These are phyloP conservation scores for Bubo bubo DNA, from an alignment of 2,113 vertebrate species.

Conservation along the genomic window DNA sequence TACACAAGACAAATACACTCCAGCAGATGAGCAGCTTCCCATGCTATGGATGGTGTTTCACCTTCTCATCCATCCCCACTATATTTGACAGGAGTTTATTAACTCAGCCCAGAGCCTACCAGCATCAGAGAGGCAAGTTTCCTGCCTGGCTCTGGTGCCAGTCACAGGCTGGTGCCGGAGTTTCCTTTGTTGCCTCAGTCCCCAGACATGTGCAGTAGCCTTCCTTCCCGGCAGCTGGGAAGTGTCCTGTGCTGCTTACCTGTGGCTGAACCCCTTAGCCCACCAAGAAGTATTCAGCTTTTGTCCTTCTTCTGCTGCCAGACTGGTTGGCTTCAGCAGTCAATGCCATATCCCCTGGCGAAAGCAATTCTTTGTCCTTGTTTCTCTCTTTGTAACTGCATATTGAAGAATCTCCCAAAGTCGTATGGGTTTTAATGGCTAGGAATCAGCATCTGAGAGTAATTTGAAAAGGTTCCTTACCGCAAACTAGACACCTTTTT, in stretches of 20 bases:
- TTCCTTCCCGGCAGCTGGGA: not conserved
- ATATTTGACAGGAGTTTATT: not conserved
- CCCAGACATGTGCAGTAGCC: accelerated
- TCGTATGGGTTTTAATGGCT: not conserved
- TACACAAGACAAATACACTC: not conserved
- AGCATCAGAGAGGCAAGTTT: not conserved
- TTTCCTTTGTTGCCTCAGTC: not conserved
- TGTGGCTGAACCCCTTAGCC: not conserved
- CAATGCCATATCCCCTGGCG: not conserved
- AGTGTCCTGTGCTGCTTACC: not conserved
- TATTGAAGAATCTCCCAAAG: not conserved
- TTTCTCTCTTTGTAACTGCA: not conserved
- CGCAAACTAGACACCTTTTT: accelerated
- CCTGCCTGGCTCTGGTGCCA: not conserved
- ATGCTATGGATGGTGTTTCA: not conserved
- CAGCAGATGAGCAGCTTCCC: not conserved
- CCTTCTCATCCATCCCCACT: not conserved
- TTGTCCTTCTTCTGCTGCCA: not conserved
- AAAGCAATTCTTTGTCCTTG: not conserved
- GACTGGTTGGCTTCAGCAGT: not conserved
- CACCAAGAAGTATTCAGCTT: not conserved
- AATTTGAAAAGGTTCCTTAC: not conserved
- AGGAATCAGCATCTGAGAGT: not conserved
- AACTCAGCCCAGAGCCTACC: not conserved
- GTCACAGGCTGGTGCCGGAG: not conserved